phyloP scores from a whole-genome alignment of 1,140 invertebrate species.

The Choristoneura fumiferana region DNA sequence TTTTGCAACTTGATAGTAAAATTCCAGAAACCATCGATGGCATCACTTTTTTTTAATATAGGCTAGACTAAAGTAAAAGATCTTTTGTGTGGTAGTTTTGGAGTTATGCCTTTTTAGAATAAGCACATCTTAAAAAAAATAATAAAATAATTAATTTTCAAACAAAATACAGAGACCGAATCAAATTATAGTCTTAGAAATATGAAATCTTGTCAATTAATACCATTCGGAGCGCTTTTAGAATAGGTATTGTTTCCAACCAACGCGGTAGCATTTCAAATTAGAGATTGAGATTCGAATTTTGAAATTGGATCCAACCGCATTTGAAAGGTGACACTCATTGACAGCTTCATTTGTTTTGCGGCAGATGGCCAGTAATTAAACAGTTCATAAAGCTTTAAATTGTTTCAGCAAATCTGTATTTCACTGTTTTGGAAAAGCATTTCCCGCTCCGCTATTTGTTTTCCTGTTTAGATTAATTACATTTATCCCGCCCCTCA shows the following conservation, averaged over 20 bases:
- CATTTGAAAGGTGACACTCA: conserved; percentile 7
- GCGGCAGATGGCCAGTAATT: conserved; percentile 46
- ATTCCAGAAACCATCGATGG: too few species aligned
- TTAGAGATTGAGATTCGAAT: conserved; percentile 25
- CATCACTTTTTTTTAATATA: too few species aligned
- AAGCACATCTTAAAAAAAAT: too few species aligned
- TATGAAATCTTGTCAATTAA: too few species aligned
- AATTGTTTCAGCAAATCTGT: conserved; percentile 1
- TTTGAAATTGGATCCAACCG: conserved; percentile 35
- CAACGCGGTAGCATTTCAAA: conserved; percentile 35
- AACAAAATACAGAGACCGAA: too few species aligned
- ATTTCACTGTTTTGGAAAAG: background rate
- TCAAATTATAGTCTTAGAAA: too few species aligned
- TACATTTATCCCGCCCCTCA: conserved; percentile 1
- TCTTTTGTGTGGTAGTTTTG: too few species aligned
- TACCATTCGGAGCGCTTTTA: conserved; percentile 26
- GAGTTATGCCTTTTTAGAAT: too few species aligned
- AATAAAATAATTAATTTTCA: too few species aligned
- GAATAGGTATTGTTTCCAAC: too few species aligned
- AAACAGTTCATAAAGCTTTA: conserved; percentile 47
- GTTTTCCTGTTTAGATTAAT: background rate
- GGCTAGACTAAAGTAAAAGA: too few species aligned
- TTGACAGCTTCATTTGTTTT: conserved; percentile 38
- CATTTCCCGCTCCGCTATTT: background rate
- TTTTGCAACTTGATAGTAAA: too few species aligned